Evolutionary conservation across 2,888 invertebrate species (phyloP), one percentile per base, ranked within the genome.

Genomic region (Dimorphilus gyrociliatus): DNA sequence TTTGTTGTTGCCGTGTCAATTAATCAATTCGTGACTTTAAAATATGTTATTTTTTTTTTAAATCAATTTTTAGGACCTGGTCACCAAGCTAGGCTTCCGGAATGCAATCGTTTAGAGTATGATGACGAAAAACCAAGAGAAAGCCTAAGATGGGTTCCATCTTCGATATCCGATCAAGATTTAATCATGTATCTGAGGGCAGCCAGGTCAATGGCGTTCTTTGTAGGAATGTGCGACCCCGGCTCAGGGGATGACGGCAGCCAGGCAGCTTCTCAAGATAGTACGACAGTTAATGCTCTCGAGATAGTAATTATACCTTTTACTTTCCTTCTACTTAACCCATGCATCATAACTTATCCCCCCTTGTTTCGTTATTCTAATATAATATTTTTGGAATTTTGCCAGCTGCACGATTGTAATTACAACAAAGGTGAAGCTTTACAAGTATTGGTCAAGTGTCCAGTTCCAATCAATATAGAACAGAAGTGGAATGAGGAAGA

Each of bases 401-500:
- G 64, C 16, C 57, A 80, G 78, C 71, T 97, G 33, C 94, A 97
- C 66, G 81, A 84, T 67, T 84, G 84, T 49, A 80, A 81, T 49
- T 97, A 97, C 65, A 88, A 94, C 69, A 86, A 88, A 42, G 84
- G 85, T 40, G 79, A 82, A 66, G 94, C 94, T 30, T 69, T 97
- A 33, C 85, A 92, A 69, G 85, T 88, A 36, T 72, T 94, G 46
- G 88, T 90, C 44, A 90, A 90, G 67, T 86, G 85, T 65, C 92
- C 92, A 38, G 85, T 88, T 39, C 86, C 90, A 1, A 84, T 85
- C 72, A 84, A 86, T 53, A 82, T 90, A 50, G 86, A 90, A 56
- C 88, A 90, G 64, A 90, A 90, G 67, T 92, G 92, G 90, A 77
- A 81, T 37, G 92, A 92, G 63, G 92, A 94, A 61, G 92, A 92